These are phyloP conservation scores for Falcaria lacertinaria DNA, from an alignment of 2,888 invertebrate genomes.

Conservation along the genomic window DNA sequence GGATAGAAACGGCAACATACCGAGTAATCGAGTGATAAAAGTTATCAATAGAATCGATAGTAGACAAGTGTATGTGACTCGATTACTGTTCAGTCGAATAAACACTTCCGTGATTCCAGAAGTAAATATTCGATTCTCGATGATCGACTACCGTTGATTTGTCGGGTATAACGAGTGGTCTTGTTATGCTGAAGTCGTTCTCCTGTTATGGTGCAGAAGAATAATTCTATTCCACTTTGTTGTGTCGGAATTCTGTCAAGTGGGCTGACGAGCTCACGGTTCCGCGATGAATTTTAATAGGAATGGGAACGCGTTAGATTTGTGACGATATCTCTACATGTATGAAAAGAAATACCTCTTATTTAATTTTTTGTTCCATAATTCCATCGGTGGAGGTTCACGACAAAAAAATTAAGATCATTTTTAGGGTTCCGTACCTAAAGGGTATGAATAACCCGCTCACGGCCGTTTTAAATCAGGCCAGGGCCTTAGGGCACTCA, in stretches of 20 bases:
- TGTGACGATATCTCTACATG: too few species aligned
- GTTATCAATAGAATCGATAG: conserved; percentile 1
- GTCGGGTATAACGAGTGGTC: conserved; percentile 13
- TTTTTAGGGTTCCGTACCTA: too few species aligned
- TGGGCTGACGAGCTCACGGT: not conserved
- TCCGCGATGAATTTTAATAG: conserved; percentile 2
- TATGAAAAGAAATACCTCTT: too few species aligned
- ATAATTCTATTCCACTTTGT: conserved; percentile 26
- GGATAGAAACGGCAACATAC: not conserved
- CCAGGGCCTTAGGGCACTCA: too few species aligned
- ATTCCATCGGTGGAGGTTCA: too few species aligned
- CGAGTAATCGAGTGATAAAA: not conserved
- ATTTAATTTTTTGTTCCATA: too few species aligned
- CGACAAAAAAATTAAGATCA: too few species aligned
- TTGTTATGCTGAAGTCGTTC: conserved; percentile 22
- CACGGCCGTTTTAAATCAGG: too few species aligned
- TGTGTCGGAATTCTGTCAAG: conserved; percentile 8
- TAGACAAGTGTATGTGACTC: conserved; percentile 1
- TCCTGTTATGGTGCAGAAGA: conserved; percentile 21
- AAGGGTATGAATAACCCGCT: too few species aligned
- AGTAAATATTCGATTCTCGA: conserved; percentile 3
- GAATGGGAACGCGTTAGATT: too few species aligned
- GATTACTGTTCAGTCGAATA: conserved; percentile 2
- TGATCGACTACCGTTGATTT: conserved; percentile 5
- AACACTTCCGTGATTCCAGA: conserved; percentile 1